A percentile compares a stretch with the other conserved stretches of the same genome.
phyloP scores from a whole-genome alignment of 1,140 invertebrate species.

The Drosophila auraria region DNA sequence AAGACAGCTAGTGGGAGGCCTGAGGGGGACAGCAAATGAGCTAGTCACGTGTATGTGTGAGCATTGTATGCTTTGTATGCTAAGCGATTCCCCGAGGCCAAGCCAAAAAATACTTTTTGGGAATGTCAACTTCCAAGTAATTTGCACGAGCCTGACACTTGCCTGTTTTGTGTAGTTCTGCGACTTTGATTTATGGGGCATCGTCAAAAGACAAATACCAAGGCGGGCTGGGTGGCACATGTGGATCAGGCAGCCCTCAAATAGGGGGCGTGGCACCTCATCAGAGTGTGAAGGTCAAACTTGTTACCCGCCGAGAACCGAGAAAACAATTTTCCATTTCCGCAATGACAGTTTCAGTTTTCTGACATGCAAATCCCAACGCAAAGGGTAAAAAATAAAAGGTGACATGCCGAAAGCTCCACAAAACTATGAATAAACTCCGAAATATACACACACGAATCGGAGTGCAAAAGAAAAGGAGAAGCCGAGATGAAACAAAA shows the following conservation, averaged over 20 bases:
- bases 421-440: slow-evolving; percentile 51
- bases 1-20: slow-evolving; percentile 1
- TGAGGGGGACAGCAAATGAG: slow-evolving; percentile 15
- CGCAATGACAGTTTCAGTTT: slow-evolving; percentile 37
- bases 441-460: slow-evolving; percentile 6
- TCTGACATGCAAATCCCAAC: slow-evolving; percentile 30
- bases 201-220: slow-evolving; percentile 42
- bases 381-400: slow-evolving; percentile 13
- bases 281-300: slow-evolving; percentile 57
- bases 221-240: neutral
- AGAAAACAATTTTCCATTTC: slow-evolving; percentile 52
- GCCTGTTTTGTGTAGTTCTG: slow-evolving; percentile 70
- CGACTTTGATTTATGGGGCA: slow-evolving; percentile 72
- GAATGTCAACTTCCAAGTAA: slow-evolving; percentile 76
- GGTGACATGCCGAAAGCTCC: slow-evolving; percentile 43
- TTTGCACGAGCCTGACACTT: slow-evolving; percentile 81
- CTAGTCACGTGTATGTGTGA: neutral
- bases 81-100: slow-evolving; percentile 50
- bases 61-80: slow-evolving; percentile 20
- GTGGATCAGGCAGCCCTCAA: slow-evolving; percentile 20
- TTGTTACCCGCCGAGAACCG: slow-evolving; percentile 42
- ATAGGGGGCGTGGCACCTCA: slow-evolving; percentile 42
- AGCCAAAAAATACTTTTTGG: slow-evolving; percentile 22
- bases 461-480: slow-evolving; percentile 27
- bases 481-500: slow-evolving; percentile 73